phyloP scores from a whole-genome alignment of 2,797 vertebrate species.

The Acanthis flammea region DNA sequence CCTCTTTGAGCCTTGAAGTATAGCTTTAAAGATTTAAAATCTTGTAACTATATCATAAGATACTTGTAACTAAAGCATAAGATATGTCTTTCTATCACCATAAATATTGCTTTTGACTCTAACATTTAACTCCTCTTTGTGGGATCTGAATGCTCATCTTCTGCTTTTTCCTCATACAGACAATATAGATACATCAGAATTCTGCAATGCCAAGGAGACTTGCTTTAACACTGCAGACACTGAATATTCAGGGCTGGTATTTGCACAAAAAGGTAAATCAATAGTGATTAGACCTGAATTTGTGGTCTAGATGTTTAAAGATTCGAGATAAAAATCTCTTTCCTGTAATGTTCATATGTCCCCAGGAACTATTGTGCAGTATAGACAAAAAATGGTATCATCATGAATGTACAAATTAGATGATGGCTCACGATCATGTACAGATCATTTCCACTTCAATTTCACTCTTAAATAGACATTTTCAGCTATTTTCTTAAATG shows the following conservation, averaged over 20 bases:
- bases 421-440: background rate
- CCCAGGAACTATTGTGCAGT: background rate
- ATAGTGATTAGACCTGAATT: background rate
- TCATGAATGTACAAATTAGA: background rate
- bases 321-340: rapidly evolving
- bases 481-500: background rate
- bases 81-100: background rate
- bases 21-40: background rate
- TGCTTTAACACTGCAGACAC: background rate
- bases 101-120: background rate
- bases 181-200: background rate
- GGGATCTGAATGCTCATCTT: background rate
- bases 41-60: background rate
- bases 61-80: background rate
- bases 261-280: background rate
- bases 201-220: rapidly evolving
- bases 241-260: background rate
- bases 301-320: background rate
- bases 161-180: background rate
- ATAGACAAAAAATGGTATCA: background rate
- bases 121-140: background rate
- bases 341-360: background rate
- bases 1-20: background rate
- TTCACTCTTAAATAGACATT: background rate
- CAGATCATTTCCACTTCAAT: background rate